These are phyloP conservation scores for Scolopax mira DNA, from an alignment of 2,113 vertebrate species.

Conservation along the genomic window DNA sequence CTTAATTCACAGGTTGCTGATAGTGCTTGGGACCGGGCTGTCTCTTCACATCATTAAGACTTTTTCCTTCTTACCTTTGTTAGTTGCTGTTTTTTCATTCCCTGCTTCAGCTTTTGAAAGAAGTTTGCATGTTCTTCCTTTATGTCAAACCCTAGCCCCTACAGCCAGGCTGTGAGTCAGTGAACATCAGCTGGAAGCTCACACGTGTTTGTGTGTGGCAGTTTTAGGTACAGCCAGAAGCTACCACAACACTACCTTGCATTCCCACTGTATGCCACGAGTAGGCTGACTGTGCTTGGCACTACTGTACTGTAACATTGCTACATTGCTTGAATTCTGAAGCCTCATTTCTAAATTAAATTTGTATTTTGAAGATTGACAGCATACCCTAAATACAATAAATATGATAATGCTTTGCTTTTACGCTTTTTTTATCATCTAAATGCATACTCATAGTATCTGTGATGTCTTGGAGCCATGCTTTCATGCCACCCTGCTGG, in stretches of 20 bases:
- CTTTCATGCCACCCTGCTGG: not conserved
- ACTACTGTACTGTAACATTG: not conserved
- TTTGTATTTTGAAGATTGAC: not conserved
- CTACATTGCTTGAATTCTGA: not conserved
- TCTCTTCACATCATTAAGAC: not conserved
- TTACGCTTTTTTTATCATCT: not conserved
- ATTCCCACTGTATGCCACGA: not conserved
- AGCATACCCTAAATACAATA: not conserved
- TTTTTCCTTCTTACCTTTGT: not conserved
- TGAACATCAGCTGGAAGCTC: not conserved
- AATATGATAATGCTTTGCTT: not conserved
- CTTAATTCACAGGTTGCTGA: not conserved
- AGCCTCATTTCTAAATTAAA: not conserved
- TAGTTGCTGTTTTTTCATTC: not conserved
- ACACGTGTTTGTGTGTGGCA: not conserved
- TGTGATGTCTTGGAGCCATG: not conserved
- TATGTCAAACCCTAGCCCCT: not conserved
- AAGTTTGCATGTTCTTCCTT: not conserved
- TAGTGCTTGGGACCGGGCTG: not conserved
- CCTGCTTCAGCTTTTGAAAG: not conserved
- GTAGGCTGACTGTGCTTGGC: not conserved
- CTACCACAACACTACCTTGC: not conserved
- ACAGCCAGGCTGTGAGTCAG: not conserved
- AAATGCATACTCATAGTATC: not conserved
- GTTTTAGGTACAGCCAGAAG: not conserved